Evolutionary conservation across 2,888 invertebrate genomes (phyloP).

Genomic region (Eurytoma adleriae): DNA sequence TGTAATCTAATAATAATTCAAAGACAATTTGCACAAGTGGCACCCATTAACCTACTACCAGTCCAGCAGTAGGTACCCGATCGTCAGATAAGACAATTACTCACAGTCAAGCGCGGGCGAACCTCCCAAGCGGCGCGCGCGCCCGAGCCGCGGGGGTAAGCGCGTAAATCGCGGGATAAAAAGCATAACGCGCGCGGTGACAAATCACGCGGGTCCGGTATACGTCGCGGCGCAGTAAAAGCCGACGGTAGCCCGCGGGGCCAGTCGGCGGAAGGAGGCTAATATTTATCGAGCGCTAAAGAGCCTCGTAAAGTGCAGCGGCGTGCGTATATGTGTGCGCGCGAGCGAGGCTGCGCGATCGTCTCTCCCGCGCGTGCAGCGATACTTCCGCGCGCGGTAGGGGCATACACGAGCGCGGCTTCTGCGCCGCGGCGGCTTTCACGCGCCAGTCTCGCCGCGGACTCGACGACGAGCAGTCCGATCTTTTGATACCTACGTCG

Average conservation of each 20-base stretch:
- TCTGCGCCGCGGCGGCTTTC: slow-evolving; percentile 30
- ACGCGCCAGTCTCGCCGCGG: slow-evolving; percentile 46
- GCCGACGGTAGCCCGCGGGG: slow-evolving; percentile 15
- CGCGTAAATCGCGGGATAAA: neutral
- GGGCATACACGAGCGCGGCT: slow-evolving; percentile 2
- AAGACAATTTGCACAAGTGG: neutral
- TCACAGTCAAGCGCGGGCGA: slow-evolving; percentile 4
- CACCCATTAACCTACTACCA: slow-evolving; percentile 26
- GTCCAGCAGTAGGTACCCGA: neutral
- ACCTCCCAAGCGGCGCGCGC: neutral
- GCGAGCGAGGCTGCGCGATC: slow-evolving; percentile 2
- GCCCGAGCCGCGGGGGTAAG: neutral
- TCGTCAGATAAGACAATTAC: slow-evolving; percentile 17
- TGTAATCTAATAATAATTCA: too few species aligned
- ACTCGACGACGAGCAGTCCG: slow-evolving; percentile 25
- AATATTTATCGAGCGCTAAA: slow-evolving; percentile 41
- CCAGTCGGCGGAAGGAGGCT: slow-evolving; percentile 18
- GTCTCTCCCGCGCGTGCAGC: neutral
- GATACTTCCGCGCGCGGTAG: slow-evolving; percentile 2
- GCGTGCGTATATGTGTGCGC: neutral
- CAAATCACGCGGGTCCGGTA: neutral
- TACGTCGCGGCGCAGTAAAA: slow-evolving; percentile 15
- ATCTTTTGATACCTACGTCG: neutral
- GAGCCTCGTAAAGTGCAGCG: slow-evolving; percentile 2
- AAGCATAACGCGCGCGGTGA: slow-evolving; percentile 3